Evolutionary conservation across 2,797 vertebrate species (phyloP), one percentile per base, ranked within the genome.

Genomic region (Phrynocephalus forsythii): DNA sequence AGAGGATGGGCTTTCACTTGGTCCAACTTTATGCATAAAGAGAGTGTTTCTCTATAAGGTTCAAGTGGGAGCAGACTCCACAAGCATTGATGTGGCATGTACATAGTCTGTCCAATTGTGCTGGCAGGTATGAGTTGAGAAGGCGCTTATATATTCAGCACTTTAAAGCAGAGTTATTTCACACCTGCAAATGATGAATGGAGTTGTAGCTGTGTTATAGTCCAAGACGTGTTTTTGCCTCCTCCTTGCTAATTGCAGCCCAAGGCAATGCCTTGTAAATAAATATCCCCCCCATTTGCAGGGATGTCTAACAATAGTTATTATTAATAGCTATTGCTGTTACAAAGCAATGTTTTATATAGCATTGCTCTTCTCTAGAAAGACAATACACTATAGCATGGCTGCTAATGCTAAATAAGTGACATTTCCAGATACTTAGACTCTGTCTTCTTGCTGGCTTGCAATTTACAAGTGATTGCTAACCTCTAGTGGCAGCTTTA

Each of bases 401-500:
- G 3, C 3, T 28, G 3, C 3, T 28, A 30, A 44, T 3, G 0
- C 75, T 8, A 63, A 92, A 83, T 67, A 38, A 86, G 84, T 1
- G 0, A 0, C 20, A 1, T 89, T 83, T 69, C 87, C 56, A 66
- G 82, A 5, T 82, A 22, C 82, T 86, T 24, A 73, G 75, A 72
- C 9, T 18, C 26, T 68, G 56, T 20, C 77, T 86, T 72, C 72
- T 91, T 33, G 22, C n/a, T 85, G 76, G 76, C 73, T 90, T 85
- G 24, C 16, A 86, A 28, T 84, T 85, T 90, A 44, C 18, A 88
- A 88, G 33, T 8, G 3, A 85, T 81, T 38, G 30, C 67, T 91
- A 88, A 87, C 82, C 6, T 24, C 71, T 79, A 79, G 86, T 79
- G 71, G 5, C 4, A 86, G 30, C 44, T 83, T 84, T 89, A 83